Evolutionary conservation across 2,888 invertebrate genomes (phyloP).

Genomic region (Clistopyga incitator): DNA sequence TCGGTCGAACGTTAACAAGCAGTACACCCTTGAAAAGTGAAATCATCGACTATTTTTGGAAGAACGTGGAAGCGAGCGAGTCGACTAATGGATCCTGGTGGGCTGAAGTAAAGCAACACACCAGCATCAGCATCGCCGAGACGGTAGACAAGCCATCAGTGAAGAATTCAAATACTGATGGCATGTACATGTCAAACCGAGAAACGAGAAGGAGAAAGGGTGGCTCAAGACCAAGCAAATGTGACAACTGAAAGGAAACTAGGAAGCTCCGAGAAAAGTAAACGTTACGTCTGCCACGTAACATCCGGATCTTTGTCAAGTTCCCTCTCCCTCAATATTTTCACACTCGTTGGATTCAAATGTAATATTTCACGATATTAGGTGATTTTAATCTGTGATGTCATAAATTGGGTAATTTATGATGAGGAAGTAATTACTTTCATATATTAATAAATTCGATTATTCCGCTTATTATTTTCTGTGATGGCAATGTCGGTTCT

Average conservation of each 20-base stretch:
- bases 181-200: slow-evolving; percentile 49
- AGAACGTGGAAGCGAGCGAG: slow-evolving; percentile 48
- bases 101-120: slow-evolving; percentile 13
- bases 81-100: slow-evolving; percentile 69
- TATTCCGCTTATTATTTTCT: no score
- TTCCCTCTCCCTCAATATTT: background rate
- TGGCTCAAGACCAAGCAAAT: slow-evolving; percentile 21
- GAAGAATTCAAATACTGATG: slow-evolving; percentile 56
- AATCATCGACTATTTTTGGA: slow-evolving; percentile 72
- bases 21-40: slow-evolving; percentile 66
- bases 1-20: slow-evolving; percentile 58
- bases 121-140: slow-evolving; percentile 15
- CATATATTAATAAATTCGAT: no score
- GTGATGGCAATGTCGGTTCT: no score
- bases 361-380: background rate
- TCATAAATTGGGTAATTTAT: no score
- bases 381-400: background rate
- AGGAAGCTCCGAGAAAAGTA: background rate
- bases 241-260: slow-evolving; percentile 30
- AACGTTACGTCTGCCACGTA: background rate
- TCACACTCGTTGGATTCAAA: background rate
- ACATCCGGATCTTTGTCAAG: background rate
- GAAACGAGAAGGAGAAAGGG: slow-evolving; percentile 8
- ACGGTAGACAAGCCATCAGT: slow-evolving; percentile 51
- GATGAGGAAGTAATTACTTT: no score